Percentiles rank a stretch among this genome's conserved stretches.
These are phyloP conservation scores for Nerophis lumbriciformis DNA, from an alignment of 2,113 vertebrate genomes.

Conservation along the genomic window DNA sequence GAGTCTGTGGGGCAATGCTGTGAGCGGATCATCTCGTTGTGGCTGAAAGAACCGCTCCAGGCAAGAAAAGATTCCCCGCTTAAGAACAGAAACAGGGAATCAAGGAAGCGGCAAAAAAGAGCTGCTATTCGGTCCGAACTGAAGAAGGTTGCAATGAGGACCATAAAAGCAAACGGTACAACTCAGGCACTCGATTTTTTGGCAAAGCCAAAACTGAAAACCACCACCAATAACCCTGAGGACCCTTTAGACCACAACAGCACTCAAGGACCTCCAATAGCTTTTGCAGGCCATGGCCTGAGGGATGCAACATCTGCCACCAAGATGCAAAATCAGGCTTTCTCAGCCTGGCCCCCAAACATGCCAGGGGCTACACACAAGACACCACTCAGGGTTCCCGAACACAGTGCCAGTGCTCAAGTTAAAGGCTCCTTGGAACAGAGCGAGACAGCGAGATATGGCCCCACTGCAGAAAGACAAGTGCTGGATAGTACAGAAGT, in stretches of 20 bases:
- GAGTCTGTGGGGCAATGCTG: slow-evolving; percentile 57
- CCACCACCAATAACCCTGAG: neutral
- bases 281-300: neutral
- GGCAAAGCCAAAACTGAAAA: neutral
- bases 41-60: slow-evolving; percentile 1
- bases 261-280: neutral
- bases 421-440: neutral
- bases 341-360: neutral
- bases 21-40: slow-evolving; percentile 32
- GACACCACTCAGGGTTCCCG: neutral
- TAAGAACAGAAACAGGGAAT: neutral
- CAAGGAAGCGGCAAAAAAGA: slow-evolving; percentile 23
- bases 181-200: neutral
- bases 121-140: neutral
- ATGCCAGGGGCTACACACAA: neutral
- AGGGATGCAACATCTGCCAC: neutral
- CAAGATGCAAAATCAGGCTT: slow-evolving; percentile 1
- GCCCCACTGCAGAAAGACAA: neutral
- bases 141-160: neutral
- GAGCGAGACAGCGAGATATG: slow-evolving; percentile 2
- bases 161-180: neutral
- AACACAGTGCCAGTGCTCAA: neutral
- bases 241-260: slow-evolving; percentile 2
- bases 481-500: slow-evolving; percentile 10
- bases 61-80: neutral